Conservation (phyloP, 2,888 invertebrate species). For the Sesia bembeciformis region DNA sequence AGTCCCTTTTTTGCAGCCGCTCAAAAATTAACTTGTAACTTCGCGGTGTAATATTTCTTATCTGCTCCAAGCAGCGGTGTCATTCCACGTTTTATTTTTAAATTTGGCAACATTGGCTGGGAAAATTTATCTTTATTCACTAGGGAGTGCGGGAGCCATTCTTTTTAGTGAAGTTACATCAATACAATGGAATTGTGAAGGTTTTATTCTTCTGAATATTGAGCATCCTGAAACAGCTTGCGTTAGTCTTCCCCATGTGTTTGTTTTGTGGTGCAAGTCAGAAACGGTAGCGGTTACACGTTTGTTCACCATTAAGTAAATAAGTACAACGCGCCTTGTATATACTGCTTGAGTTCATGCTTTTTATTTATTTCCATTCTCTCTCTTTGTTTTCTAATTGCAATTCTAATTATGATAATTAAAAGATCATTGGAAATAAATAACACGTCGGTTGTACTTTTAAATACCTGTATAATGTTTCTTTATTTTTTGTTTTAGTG, state of each 20-base stretch:
- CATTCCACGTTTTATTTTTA: background rate
- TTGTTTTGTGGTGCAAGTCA: constrained; percentile 7
- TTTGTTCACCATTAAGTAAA: too few species aligned
- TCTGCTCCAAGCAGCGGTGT: background rate
- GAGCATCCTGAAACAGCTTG: constrained; percentile 55
- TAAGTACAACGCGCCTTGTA: too few species aligned
- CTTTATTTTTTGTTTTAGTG: too few species aligned
- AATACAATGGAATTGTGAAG: background rate
- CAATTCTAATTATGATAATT: too few species aligned
- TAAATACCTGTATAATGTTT: too few species aligned
- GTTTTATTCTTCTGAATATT: constrained; percentile 62
- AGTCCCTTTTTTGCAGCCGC: too few species aligned
- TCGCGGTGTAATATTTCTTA: background rate
- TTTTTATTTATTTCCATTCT: too few species aligned
- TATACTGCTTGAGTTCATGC: too few species aligned
- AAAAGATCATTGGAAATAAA: too few species aligned
- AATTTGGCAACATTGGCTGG: too few species aligned
- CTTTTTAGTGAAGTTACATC: constrained; percentile 26
- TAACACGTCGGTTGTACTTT: too few species aligned
- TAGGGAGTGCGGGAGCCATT: background rate
- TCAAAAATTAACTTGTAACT: background rate
- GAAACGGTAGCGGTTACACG: constrained; percentile 8
- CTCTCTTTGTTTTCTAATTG: too few species aligned
- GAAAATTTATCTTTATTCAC: background rate
- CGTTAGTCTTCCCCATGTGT: constrained; percentile 35